Conservation (phyloP, 2,888 invertebrate genomes). For the Brassicogethes aeneus region DNA sequence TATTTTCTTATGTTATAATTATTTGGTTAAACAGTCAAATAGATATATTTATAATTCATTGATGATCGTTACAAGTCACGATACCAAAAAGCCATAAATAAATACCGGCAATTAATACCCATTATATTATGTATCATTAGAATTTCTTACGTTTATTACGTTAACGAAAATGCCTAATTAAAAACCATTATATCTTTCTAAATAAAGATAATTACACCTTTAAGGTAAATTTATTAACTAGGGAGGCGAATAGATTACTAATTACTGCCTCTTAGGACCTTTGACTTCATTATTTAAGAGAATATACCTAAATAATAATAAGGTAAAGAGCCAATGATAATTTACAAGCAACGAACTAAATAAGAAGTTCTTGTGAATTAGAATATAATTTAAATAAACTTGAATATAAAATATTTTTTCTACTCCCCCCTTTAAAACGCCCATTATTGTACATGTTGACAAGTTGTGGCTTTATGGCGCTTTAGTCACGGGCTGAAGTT, state of each 20-base stretch:
- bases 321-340: too few relatives aligned
- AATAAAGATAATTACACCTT: constrained; percentile 25
- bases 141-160: background rate
- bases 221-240: constrained; percentile 17
- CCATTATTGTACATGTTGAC: too few relatives aligned
- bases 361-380: too few relatives aligned
- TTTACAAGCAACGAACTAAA: too few relatives aligned
- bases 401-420: too few relatives aligned
- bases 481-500: too few relatives aligned
- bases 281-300: constrained; percentile 1
- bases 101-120: background rate
- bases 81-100: background rate
- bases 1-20: too few relatives aligned
- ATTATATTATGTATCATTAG: background rate
- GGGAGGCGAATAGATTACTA: constrained; percentile 5
- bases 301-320: too few relatives aligned
- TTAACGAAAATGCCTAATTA: constrained; percentile 24
- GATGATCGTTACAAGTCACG: constrained; percentile 1
- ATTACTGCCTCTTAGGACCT: background rate
- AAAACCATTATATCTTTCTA: constrained; percentile 25
- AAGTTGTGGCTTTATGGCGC: too few relatives aligned
- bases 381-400: too few relatives aligned
- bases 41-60: constrained; percentile 4
- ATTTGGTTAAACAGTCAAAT: too few relatives aligned
- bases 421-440: too few relatives aligned